These are phyloP conservation scores for Anastrepha ludens DNA, from an alignment of 1,140 invertebrate genomes.

Conservation along the genomic window DNA sequence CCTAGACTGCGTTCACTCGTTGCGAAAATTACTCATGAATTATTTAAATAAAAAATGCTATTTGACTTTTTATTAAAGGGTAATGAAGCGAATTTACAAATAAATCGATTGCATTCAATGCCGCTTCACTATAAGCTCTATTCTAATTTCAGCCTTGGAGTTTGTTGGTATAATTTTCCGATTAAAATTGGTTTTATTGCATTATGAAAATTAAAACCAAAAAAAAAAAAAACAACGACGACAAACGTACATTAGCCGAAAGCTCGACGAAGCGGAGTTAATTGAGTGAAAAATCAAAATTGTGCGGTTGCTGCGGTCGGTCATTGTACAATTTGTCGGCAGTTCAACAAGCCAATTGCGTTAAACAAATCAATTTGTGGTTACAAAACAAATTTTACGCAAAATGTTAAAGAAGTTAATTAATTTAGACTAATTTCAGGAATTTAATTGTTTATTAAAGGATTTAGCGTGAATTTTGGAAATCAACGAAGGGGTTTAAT, in stretches of 20 bases:
- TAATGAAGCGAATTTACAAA: slow-evolving; percentile 50
- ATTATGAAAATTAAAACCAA: slow-evolving; percentile 20
- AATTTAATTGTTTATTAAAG: slow-evolving; percentile 5
- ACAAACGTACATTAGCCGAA: not conserved
- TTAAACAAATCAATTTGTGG: not conserved
- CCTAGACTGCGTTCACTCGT: not conserved
- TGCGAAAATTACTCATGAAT: slow-evolving; percentile 49
- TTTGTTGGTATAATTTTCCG: slow-evolving; percentile 40
- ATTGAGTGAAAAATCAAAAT: not conserved
- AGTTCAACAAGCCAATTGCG: slow-evolving; percentile 27
- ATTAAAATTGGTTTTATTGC: slow-evolving; percentile 10
- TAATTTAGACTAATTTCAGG: not conserved
- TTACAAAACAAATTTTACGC: not conserved
- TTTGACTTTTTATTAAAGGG: slow-evolving; percentile 50
- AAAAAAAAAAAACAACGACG: not conserved
- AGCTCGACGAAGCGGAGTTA: slow-evolving; percentile 18
- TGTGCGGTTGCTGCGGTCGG: not conserved
- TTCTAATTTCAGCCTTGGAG: not conserved
- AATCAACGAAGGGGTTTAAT: not conserved
- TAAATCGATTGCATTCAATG: slow-evolving; percentile 50
- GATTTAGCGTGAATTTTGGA: not conserved
- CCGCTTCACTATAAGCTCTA: not conserved
- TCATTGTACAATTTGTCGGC: not conserved
- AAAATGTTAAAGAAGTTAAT: not conserved
- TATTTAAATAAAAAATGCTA: slow-evolving; percentile 46